A percentile compares a stretch with the other conserved stretches of the same genome.
These are phyloP conservation scores for Heliothis subflexa DNA, from an alignment of 1,140 invertebrate genomes.

Conservation along the genomic window DNA sequence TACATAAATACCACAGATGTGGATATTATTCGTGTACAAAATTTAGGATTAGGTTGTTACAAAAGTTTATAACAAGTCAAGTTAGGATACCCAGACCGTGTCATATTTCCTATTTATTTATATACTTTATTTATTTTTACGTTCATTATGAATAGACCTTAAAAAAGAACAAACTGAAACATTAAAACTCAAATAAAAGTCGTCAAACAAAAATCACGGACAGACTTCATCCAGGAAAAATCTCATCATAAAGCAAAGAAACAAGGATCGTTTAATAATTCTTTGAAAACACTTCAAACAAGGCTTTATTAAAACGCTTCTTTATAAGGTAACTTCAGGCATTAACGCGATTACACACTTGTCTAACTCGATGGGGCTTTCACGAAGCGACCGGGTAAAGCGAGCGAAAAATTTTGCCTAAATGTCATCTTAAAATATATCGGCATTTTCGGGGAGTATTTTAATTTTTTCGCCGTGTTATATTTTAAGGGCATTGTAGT, in stretches of 20 bases:
- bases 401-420: slow-evolving; percentile 16
- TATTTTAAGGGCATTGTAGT: neutral
- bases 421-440: slow-evolving; percentile 27
- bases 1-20: too few species aligned
- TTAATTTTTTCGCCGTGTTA: slow-evolving; percentile 16
- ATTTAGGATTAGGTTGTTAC: too few species aligned
- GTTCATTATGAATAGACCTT: too few species aligned
- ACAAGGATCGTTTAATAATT: neutral
- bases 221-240: neutral
- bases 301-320: slow-evolving; percentile 18
- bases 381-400: neutral
- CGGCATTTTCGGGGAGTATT: neutral
- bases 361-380: neutral
- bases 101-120: too few species aligned
- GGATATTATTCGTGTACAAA: too few species aligned
- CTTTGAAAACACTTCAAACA: neutral
- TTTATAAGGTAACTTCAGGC: neutral
- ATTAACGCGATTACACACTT: slow-evolving; percentile 17
- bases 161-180: too few species aligned
- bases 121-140: too few species aligned
- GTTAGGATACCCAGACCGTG: too few species aligned
- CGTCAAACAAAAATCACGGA: neutral
- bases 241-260: neutral
- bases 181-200: too few species aligned
- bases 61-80: too few species aligned